These are phyloP conservation scores for Acanthosepion lycidas DNA, from an alignment of 2,888 invertebrate genomes.

Conservation along the genomic window DNA sequence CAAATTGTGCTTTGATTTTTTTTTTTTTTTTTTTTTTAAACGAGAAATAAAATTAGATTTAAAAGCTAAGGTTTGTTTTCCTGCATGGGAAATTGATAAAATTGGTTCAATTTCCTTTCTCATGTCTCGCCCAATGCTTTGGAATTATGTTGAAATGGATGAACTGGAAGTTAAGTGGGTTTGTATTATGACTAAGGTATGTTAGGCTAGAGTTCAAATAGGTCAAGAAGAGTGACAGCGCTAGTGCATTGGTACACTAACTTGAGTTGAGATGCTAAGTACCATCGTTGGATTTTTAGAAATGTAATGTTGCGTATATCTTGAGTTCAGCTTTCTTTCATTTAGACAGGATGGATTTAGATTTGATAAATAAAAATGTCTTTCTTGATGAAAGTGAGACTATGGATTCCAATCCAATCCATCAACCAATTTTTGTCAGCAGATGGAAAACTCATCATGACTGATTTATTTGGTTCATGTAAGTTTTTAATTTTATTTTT, in stretches of 20 bases:
- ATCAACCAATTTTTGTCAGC: neutral
- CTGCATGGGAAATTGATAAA: neutral
- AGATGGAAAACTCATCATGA: neutral
- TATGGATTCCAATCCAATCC: too few relatives aligned
- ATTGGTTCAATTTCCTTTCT: neutral
- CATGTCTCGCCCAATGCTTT: neutral
- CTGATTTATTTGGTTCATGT: neutral
- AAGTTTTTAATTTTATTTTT: neutral
- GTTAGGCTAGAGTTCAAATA: neutral
- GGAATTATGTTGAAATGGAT: neutral
- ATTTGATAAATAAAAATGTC: neutral
- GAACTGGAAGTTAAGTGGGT: neutral
- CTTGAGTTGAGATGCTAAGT: neutral
- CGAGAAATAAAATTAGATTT: neutral
- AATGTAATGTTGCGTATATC: too few relatives aligned
- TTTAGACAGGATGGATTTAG: neutral
- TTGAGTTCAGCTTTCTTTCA: too few relatives aligned
- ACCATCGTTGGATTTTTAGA: neutral
- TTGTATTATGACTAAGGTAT: neutral
- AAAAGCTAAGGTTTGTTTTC: neutral
- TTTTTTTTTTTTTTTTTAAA: neutral
- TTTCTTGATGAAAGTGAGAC: neutral
- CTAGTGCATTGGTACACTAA: neutral
- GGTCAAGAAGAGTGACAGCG: neutral
- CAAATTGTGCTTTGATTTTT: too few relatives aligned